phyloP scores from a whole-genome alignment of 1,140 invertebrate genomes.

The Bicyclus anynana region DNA sequence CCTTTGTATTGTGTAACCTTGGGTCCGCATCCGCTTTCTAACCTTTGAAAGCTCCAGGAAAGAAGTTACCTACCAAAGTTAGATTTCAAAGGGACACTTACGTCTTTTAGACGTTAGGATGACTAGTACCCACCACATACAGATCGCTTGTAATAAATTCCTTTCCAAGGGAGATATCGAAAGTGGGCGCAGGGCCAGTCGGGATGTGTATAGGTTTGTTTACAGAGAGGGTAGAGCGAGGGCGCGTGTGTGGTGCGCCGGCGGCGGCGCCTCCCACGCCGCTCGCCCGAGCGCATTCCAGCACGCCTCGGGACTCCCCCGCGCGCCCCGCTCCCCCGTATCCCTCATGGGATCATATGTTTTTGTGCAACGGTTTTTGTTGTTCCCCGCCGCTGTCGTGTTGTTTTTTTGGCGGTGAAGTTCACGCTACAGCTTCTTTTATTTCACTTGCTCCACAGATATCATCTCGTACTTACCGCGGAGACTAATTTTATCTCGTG shows the following conservation, averaged over 20 bases:
- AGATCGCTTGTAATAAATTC: constrained; percentile 8
- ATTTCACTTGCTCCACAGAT: constrained; percentile 60
- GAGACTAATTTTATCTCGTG: constrained; percentile 21
- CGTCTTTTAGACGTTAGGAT: too few relatives aligned
- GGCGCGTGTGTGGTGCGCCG: constrained; percentile 51
- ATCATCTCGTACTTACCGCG: constrained; percentile 50
- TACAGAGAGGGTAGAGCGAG: constrained; percentile 61
- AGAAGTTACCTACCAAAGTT: too few relatives aligned
- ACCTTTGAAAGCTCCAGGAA: too few relatives aligned
- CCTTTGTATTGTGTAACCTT: too few relatives aligned
- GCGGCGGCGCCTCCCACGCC: constrained; percentile 70
- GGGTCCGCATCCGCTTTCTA: too few relatives aligned
- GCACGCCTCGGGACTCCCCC: constrained; percentile 62
- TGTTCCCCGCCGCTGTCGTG: constrained; percentile 65
- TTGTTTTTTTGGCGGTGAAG: constrained; percentile 64
- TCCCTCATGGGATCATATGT: constrained; percentile 75
- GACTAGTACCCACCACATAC: neutral
- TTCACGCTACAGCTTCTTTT: constrained; percentile 70
- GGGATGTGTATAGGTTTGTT: constrained; percentile 65
- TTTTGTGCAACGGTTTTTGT: constrained; percentile 77
- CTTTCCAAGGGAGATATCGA: constrained; percentile 16
- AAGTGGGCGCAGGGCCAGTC: constrained; percentile 22
- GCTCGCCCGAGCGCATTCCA: constrained; percentile 71
- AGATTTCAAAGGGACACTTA: too few relatives aligned
- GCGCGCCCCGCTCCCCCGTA: constrained; percentile 42